Base-by-base conservation (phyloP, 2,888 invertebrate genomes). In the Terebella lapidaria region DNA sequence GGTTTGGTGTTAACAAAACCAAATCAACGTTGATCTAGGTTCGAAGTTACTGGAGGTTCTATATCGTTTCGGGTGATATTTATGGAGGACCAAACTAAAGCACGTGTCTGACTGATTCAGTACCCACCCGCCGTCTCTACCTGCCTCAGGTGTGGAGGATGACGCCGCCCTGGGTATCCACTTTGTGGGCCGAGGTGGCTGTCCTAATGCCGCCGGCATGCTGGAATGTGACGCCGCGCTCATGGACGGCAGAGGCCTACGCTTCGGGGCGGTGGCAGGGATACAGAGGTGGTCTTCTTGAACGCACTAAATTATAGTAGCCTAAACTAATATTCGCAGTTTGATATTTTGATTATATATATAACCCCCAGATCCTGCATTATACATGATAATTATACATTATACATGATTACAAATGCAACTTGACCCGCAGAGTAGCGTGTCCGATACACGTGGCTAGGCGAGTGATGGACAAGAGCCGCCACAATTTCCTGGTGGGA, bases 171-270 rank as follows among this genome's bases (percentile, higher is more conserved):
- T 22, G 5, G 62, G 62, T 30, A 5, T 54, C 3, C 29, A 60
- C 47, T 1, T 52, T 28, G 68, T 72, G 45, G 72, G 72, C 2
- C 49, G 64, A 27, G 71, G 71, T 10, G 71, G 72, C 15, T 58
- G 59, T n/a, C 66, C 70, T 22, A 73, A 72, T 56, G 26, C 62
- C 2, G 64, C 53, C 1, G 71, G 71, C 22, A 58, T 59, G n/a
- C 60, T 71, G 29, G 67, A 73, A 57, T 62, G 67, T 35, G 73
- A 72, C 60, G 72, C 72, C 2, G 72, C 72, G 25, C 58, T 73
- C 3, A 73, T 73, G 72, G 59, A 65, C 27, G 72, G 72, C n/a
- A 28, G 18, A 5, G 35, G 57, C n/a, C 54, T 67, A 4, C 27
- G 47, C 4, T 72, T 70, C 65, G 72, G 72, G 3, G 70, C 71